Base-by-base conservation (phyloP, 2,797 vertebrate species). In the Argya squamiceps region DNA sequence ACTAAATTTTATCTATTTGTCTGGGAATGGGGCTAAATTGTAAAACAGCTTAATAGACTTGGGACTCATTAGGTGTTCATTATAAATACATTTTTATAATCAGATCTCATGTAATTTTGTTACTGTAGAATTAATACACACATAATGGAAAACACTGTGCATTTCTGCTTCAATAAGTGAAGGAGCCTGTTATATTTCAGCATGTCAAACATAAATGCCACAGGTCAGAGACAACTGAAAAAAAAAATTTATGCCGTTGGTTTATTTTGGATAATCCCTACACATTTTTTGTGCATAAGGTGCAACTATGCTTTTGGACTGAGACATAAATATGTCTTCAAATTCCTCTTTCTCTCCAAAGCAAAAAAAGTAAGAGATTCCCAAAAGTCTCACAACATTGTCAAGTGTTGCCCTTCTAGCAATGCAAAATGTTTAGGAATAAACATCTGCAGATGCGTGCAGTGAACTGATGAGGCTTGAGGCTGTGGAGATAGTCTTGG, bases 391-490 rank as follows among this genome's bases (percentile, higher is more conserved):
- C 24, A 58, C 1, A 13, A 7, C 9, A 18, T 64, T 77, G 49
- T 82, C 73, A 44, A 21, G 30, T 36, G 32, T 60, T 81, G 37
- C 36, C 17, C 60, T 91, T 89, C 47, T n/a, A 17, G 62, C 65
- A 76, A 26, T 2, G 2, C 7, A 6, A 58, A 36, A 43, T 85
- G n/a, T 76, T 98, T 96, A 98, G 74, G 97, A 97, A 47, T 97
- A 98, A 60, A 98, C 98, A 20, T 98, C 97, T 56, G 76, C 90
- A 6, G 97, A 96, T 8, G 97, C 96, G 44, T 96, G 96, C 18
- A 97, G 92, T 20, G 98, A 98, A 52, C 85, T 97, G 75, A 98
- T 92, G 77, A 98, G 98, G 53, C 96, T 98, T 37, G 98, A 98
- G 9, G 97, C 97, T 9, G 93, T 95, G 44, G 98, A 97, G 10